Evolutionary conservation across 2,888 invertebrate genomes (phyloP), one percentile per base, ranked within the genome.

Genomic region (Tetramorium bicarinatum): DNA sequence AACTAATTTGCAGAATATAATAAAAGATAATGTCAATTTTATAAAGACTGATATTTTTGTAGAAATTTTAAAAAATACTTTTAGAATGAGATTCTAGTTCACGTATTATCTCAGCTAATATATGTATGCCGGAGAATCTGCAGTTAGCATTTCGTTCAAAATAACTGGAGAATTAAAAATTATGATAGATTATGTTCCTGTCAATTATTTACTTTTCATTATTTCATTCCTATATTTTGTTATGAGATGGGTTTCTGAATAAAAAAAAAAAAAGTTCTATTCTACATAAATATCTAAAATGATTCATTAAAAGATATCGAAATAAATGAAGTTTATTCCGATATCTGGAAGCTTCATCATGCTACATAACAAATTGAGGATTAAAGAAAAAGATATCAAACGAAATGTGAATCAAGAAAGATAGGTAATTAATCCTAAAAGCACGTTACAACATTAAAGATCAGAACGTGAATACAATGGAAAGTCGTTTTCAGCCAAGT

Each of bases 371-470:
- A 21, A 79, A 79, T 18, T 29, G 52, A 67, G 11, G 3, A 49
- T 38, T 71, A 9, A 21, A 59, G 56, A 71, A 44, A 71, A 56
- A 71, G 18, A 71, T 59, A 59, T 21, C 34, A 56, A 71, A 56
- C 15, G 44, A 44, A 69, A 77, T 69, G 44, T 21, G 13, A 79
- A 21, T 79, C 29, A n/a, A 56, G 44, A 18, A 18, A 47, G 44
- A 4, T 79, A 71, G 44, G 3, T 79, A 79, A 79, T 79, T 59
- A 71, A 47, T 52, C 21, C 18, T 44, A 34, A 44, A 79, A 59
- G 21, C 21, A 79, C 56, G 21, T 56, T 79, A 56, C 34, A 13
- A n/a, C 21, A 18, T 34, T 34, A n/a, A 21, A 56, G 34, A 59
- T 69, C 71, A 47, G 47, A 71, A 52, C 52, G 25, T 52, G 13